These are phyloP conservation scores for Hyalella azteca DNA, from an alignment of 2,888 invertebrate genomes.

Conservation along the genomic window DNA sequence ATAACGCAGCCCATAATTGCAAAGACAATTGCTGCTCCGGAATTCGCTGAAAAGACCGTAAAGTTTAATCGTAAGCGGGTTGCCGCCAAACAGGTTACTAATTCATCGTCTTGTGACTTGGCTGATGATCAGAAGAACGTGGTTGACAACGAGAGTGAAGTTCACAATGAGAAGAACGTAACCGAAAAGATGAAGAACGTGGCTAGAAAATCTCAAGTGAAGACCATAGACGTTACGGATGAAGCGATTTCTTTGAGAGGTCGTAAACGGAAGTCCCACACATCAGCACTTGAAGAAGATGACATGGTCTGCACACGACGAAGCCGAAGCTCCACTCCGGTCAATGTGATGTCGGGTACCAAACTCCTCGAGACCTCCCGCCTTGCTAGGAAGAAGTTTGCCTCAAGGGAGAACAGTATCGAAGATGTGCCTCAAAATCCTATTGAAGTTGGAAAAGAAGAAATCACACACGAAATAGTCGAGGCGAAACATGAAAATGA, in stretches of 20 bases:
- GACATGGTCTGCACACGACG: background rate
- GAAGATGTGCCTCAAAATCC: background rate
- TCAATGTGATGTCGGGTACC: background rate
- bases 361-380: background rate
- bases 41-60: no score
- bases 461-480: conserved; percentile 7
- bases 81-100: no score
- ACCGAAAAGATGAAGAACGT: conserved; percentile 29
- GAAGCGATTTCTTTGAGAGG: background rate
- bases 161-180: no score
- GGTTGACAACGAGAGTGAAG: no score
- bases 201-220: conserved; percentile 5
- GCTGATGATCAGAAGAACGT: no score
- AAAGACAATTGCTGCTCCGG: background rate
- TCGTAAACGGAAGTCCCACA: conserved; percentile 4
- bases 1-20: background rate
- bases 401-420: background rate
- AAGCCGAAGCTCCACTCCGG: conserved; percentile 6
- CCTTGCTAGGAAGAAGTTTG: background rate
- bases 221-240: background rate
- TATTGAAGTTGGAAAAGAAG: background rate
- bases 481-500: conserved; percentile 3
- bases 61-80: no score
- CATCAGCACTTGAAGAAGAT: background rate
- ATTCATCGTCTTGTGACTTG: no score